Base-by-base conservation (phyloP, 2,888 invertebrate species). In the Drosophila meridiana region DNA sequence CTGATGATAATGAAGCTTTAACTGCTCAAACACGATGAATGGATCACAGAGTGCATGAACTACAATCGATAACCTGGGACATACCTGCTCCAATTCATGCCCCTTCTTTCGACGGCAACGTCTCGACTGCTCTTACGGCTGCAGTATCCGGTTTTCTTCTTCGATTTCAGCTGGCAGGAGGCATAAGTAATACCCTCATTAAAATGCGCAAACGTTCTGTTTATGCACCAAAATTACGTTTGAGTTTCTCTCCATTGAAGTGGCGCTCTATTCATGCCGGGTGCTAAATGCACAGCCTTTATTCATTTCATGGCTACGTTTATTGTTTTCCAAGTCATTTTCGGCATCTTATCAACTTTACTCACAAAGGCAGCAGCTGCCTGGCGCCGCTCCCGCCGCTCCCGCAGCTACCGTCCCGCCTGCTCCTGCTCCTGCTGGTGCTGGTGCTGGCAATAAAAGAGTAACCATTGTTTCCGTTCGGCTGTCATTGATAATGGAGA, bases 401-500 rank as follows among this genome's bases (percentile, higher is more conserved):
- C 38, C 38, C 7, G 34, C 34, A 20, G 20, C 20, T 20, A 20
- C 20, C 20, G 20, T 34, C 36, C 36, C 11, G 36, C 36, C 36
- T 36, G 36, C 38, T 38, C 3, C 13, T 38, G 4, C 42, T 42
- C 3, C n/a, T 42, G 7, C 60, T 38, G 26, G 20, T n/a, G 5
- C 47, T 72, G 47, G 47, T 42, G 8, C 20, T 67, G 74, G 88
- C 88, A 82, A 86, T 83, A 86, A 87, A 89, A 89, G 87, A 83
- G 89, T 88, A 83, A 86, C 82, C 87, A 89, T 87, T 87, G 89
- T 87, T 86, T 83, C 83, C 77, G 80, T 82, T 82, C 74, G 64
- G 58, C 76, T 89, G 90, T 90, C 90, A 90, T 80, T 91, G 90
- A 90, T 90, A 91, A 90, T 90, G 88, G 90, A 91, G 90, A 91